Evolutionary conservation across 2,113 vertebrate genomes (phyloP), one percentile per base, ranked within the genome.

Genomic region (Epinephelus moara): DNA sequence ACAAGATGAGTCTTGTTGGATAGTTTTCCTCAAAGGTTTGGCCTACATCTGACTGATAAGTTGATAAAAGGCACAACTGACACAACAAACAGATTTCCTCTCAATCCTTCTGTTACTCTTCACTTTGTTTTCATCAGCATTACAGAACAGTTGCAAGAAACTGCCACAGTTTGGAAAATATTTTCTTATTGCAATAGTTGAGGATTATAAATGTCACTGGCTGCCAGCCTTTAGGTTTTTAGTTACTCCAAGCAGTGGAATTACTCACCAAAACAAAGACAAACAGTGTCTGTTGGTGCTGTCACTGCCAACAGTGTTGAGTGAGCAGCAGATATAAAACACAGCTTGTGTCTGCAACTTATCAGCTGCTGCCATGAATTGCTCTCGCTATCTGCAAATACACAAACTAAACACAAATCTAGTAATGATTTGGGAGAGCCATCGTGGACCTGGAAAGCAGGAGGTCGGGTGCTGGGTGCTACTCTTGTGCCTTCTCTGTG

Each of bases 11-110:
- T 23, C 23, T 33, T 10, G 30, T 27, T 78, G 57, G 57, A 45
- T 45, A 12, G n/a, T 56, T 84, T 84, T 66, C 59, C 62, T 23
- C 18, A 42, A 70, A 71, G 71, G 25, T 53, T 62, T 47, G 67
- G 23, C 66, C 78, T 72, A 45, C 66, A 66, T 82, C 49, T 18
- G 47, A 63, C 12, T 14, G 70, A 50, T 45, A 14, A 27, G 2
- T 30, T 0, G 4, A 45, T 17, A 15, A 18, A 45, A 45, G 50
- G 59, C 30, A 53, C 2, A 19, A 27, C 17, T 37, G 37, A 67
- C 37, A 56, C 62, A 61, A 79, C 33, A 59, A 59, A 42, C 53
- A 37, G 10, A 5, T 64, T n/a, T 23, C n/a, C 42, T 56, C 12
- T 10, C 49, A 6, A 14, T 14, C n/a, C 30, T 62, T 50, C 30